phyloP scores from a whole-genome alignment of 2,888 invertebrate species.

The Strigamia crassipes region DNA sequence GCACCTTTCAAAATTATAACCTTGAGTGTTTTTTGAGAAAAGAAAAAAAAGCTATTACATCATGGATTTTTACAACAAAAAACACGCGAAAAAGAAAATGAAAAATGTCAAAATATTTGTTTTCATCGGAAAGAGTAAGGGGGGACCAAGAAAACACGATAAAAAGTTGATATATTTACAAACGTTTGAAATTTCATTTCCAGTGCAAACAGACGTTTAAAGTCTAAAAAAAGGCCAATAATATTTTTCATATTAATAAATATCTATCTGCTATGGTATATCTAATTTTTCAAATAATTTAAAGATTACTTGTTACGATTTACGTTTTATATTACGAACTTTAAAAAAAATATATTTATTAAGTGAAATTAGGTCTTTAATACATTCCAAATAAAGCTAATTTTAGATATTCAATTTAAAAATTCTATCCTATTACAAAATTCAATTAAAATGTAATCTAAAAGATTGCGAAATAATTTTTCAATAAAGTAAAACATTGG shows the following conservation, averaged over 20 bases:
- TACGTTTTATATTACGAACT: neutral
- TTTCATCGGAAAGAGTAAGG: neutral
- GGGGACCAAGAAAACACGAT: neutral
- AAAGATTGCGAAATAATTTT: too few species aligned
- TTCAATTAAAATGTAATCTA: too few species aligned
- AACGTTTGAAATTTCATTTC: neutral
- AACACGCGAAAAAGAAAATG: neutral
- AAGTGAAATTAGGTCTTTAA: neutral
- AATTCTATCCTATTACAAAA: neutral
- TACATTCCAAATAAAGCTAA: neutral
- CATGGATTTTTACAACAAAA: neutral
- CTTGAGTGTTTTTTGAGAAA: neutral
- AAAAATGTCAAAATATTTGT: constrained; percentile 1
- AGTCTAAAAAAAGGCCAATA: constrained; percentile 3
- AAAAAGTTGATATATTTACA: neutral
- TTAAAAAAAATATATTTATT: neutral
- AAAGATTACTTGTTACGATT: neutral
- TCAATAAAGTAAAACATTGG: too few species aligned
- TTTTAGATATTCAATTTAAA: neutral
- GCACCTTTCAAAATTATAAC: neutral
- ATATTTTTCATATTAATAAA: neutral
- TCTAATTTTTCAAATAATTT: neutral
- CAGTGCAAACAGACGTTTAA: neutral
- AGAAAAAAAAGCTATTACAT: neutral
- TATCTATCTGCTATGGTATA: neutral